These are phyloP conservation scores for Pseudomyrmex cubaensis DNA, from an alignment of 1,140 invertebrate species.

Conservation along the genomic window DNA sequence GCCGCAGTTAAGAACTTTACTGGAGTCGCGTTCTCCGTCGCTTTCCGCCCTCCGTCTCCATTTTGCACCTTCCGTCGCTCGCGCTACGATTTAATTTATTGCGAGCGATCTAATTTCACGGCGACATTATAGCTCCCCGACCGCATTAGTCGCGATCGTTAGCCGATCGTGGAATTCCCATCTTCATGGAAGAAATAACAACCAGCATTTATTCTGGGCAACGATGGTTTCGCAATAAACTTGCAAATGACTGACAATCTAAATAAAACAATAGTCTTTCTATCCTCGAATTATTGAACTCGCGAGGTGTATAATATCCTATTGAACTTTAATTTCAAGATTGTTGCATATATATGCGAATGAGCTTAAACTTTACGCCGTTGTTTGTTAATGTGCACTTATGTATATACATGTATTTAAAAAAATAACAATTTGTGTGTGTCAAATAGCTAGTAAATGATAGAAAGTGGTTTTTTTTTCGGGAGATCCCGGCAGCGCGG, in stretches of 20 bases:
- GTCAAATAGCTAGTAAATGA: background rate
- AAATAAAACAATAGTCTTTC: constrained; percentile 9
- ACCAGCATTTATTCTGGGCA: constrained; percentile 18
- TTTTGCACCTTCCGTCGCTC: constrained; percentile 34
- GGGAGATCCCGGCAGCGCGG: background rate
- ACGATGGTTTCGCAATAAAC: constrained; percentile 32
- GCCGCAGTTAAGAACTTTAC: constrained; percentile 73
- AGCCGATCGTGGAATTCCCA: constrained; percentile 53
- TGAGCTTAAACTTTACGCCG: background rate
- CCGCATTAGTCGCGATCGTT: constrained; percentile 55
- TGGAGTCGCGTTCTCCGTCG: constrained; percentile 19
- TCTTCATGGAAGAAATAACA: constrained; percentile 53
- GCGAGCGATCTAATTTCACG: constrained; percentile 72
- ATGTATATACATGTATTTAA: background rate
- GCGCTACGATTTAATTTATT: constrained; percentile 71
- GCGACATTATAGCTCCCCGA: constrained; percentile 42
- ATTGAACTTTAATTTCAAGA: too few species aligned
- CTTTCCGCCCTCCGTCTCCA: constrained; percentile 37
- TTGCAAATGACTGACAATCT: background rate
- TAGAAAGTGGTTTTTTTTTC: constrained; percentile 1
- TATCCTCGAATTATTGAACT: too few species aligned
- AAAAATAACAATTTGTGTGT: background rate
- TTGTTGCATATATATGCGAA: background rate
- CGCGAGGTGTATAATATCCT: too few species aligned
- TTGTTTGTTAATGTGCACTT: background rate